Conservation (phyloP, 2,797 vertebrate species). For the Pangasius krempfi region DNA sequence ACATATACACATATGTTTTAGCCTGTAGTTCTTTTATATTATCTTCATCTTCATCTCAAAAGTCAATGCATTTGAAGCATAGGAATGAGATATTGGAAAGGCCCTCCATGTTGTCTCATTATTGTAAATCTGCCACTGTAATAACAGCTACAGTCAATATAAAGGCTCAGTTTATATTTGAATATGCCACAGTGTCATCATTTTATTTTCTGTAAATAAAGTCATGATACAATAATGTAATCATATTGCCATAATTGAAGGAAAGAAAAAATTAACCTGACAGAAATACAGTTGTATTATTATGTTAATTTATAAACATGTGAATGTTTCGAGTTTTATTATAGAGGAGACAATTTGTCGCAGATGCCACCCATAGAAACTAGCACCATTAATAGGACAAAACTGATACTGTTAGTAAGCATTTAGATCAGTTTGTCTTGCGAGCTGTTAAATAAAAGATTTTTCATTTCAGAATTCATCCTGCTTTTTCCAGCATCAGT, state of each 20-base stretch:
- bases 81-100: not conserved
- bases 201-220: not conserved
- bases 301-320: not conserved
- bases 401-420: not conserved
- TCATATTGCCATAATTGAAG: not conserved
- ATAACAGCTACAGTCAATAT: not conserved
- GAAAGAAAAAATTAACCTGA: not conserved
- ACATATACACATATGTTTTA: not conserved
- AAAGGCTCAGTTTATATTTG: not conserved
- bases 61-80: not conserved
- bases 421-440: not conserved
- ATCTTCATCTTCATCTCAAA: not conserved
- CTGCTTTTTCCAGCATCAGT: not conserved
- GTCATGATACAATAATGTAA: not conserved
- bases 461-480: not conserved
- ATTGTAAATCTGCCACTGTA: not conserved
- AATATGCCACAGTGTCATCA: not conserved
- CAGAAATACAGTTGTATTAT: not conserved
- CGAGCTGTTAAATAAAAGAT: not conserved
- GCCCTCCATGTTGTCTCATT: not conserved
- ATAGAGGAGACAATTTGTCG: not conserved
- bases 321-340: not conserved
- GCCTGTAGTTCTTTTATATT: not conserved
- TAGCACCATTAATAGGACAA: not conserved
- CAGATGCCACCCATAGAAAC: not conserved